These are phyloP conservation scores for Amitus sp. DNA, from an alignment of 2,888 invertebrate genomes.

Conservation along the genomic window DNA sequence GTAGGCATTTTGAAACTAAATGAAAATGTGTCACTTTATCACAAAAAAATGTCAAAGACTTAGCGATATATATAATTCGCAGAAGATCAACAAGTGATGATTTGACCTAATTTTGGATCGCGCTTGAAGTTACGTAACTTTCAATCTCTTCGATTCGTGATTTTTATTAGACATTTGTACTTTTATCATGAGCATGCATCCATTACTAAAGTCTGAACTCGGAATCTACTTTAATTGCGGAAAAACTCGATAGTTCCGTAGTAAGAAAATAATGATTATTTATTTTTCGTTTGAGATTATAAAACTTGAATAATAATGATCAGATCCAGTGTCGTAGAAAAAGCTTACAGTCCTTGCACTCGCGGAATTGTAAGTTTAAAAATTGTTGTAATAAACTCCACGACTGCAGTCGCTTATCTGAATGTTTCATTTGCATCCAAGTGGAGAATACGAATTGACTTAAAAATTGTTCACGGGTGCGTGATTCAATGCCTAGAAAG, in stretches of 20 bases:
- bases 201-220: not conserved
- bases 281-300: not conserved
- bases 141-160: not conserved
- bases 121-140: not conserved
- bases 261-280: not conserved
- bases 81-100: not conserved
- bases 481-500: no score
- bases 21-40: no score
- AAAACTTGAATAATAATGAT: not conserved
- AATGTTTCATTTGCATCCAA: constrained; percentile 18
- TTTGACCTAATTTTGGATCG: not conserved
- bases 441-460: constrained; percentile 25
- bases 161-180: not conserved
- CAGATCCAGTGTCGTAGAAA: not conserved
- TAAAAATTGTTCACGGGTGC: no score
- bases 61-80: no score
- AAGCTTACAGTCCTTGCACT: constrained; percentile 1
- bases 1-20: no score
- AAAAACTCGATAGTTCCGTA: not conserved
- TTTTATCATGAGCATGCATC: not conserved
- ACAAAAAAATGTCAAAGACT: no score
- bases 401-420: constrained; percentile 10
- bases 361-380: not conserved
- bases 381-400: not conserved
- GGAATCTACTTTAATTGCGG: not conserved